Evolutionary conservation across 2,888 invertebrate species (phyloP).

Genomic region (Rambutsinella grinnellia): DNA sequence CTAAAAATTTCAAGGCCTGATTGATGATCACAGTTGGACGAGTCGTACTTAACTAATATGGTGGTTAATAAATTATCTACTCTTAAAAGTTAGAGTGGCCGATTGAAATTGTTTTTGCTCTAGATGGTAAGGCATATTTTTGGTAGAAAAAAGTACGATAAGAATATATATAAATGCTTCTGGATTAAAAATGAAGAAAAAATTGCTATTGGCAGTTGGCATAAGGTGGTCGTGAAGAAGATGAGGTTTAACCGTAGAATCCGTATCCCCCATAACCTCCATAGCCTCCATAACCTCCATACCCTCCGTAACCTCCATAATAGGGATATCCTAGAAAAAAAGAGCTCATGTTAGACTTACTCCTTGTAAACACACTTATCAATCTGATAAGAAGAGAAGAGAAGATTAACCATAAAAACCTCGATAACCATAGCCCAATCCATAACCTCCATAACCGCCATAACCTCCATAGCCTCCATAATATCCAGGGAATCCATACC

Average conservation of each 20-base stretch:
- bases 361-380: no score
- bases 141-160: background rate
- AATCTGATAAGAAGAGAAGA: no score
- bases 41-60: conserved; percentile 9
- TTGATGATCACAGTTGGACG: conserved; percentile 47
- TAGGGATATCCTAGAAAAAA: background rate
- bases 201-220: conserved; percentile 52
- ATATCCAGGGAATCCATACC: conserved; percentile 45
- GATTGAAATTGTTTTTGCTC: conserved; percentile 6
- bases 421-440: conserved; percentile 56
- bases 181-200: no score
- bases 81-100: background rate
- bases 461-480: conserved; percentile 53
- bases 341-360: no score
- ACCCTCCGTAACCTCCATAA: conserved; percentile 36
- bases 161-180: conserved; percentile 34
- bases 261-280: conserved; percentile 32
- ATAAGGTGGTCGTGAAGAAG: background rate
- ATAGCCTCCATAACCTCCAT: conserved; percentile 52
- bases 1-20: conserved; percentile 35
- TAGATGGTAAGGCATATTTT: background rate
- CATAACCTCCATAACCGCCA: background rate
- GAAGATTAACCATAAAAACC: no score
- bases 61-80: conserved; percentile 19
- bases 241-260: background rate